Base-by-base conservation (phyloP, 2,888 invertebrate genomes). In the Lochmaea capreae region DNA sequence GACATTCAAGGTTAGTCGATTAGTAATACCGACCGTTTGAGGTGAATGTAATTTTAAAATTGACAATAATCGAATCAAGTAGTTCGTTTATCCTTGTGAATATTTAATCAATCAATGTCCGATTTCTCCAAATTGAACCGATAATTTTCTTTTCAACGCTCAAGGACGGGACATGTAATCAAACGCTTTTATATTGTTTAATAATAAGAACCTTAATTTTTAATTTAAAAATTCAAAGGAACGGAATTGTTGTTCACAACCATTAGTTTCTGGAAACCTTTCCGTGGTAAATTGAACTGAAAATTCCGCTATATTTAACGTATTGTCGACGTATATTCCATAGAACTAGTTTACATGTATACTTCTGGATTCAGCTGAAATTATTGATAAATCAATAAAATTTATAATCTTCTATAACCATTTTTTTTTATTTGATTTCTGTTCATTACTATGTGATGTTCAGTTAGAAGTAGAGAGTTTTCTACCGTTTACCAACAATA, bases 161-260 rank as follows among this genome's bases (percentile, higher is more conserved):
- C 16, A 54, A 54, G 54, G 54, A 16, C 54, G 16, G 33, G 54
- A 18, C 18, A 18, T 54, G 54, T 54, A 54, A 54, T 46, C 46
- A 46, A 46, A 46, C 14, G 46, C 46, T 46, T 46, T 11, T 16
- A 54, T 10, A 54, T 54, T 54, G 16, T 54, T 16, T 18, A 16
- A 54, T 54, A 54, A 54, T 54, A 16, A 54, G 18, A 54, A 54
- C 16, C 10, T 54, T 54, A n/a, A 54, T 54, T 54, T 54, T 54
- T 54, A 54, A 54, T 54, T 16, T 16, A 16, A 54, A 54, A 54
- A 18, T 10, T 18, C 54, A 54, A 54, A 54, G 18, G 9, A 26
- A 16, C 5, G 18, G 43, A 63, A 63, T 63, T 33, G 33, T 33
- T 33, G 33, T 33, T 33, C 1, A 33, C 22, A 14, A 59, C 26